Conservation (phyloP, 2,888 invertebrate species). For the Dryomyza anilis region DNA sequence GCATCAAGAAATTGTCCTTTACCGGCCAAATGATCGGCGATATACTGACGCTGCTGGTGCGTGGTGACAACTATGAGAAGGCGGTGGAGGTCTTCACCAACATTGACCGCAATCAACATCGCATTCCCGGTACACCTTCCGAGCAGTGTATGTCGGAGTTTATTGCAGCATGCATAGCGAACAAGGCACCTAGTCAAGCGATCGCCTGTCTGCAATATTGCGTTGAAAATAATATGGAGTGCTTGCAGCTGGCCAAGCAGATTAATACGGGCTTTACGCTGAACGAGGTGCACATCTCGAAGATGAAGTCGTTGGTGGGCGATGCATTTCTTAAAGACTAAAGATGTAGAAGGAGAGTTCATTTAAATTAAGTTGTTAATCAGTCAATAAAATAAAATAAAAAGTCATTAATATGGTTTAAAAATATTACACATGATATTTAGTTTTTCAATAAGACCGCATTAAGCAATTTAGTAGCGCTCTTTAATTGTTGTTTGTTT, state of each 20-base stretch:
- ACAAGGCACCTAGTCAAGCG: slow-evolving; percentile 63
- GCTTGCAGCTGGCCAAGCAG: slow-evolving; percentile 41
- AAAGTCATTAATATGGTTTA: background rate
- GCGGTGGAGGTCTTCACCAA: slow-evolving; percentile 64
- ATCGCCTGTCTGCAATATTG: slow-evolving; percentile 67
- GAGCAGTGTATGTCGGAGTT: slow-evolving; percentile 63
- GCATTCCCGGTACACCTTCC: slow-evolving; percentile 66
- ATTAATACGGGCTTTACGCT: slow-evolving; percentile 60
- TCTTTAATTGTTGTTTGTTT: background rate
- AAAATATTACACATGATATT: background rate
- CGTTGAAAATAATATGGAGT: slow-evolving; percentile 64
- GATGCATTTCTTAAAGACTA: slow-evolving; percentile 47
- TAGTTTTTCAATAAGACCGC: background rate
- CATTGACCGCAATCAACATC: slow-evolving; percentile 63
- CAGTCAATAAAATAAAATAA: background rate
- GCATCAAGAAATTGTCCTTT: slow-evolving; percentile 56
- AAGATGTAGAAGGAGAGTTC: background rate
- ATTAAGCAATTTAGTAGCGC: too few relatives aligned
- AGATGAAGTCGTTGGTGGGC: slow-evolving; percentile 64
- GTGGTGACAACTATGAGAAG: slow-evolving; percentile 62
- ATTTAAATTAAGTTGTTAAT: slow-evolving; percentile 4
- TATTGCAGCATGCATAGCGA: slow-evolving; percentile 64
- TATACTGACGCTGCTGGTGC: slow-evolving; percentile 62
- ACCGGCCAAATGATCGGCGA: slow-evolving; percentile 69
- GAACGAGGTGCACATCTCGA: slow-evolving; percentile 61